Evolutionary conservation across 2,888 invertebrate species (phyloP).

Genomic region (Apodemia duryi): DNA sequence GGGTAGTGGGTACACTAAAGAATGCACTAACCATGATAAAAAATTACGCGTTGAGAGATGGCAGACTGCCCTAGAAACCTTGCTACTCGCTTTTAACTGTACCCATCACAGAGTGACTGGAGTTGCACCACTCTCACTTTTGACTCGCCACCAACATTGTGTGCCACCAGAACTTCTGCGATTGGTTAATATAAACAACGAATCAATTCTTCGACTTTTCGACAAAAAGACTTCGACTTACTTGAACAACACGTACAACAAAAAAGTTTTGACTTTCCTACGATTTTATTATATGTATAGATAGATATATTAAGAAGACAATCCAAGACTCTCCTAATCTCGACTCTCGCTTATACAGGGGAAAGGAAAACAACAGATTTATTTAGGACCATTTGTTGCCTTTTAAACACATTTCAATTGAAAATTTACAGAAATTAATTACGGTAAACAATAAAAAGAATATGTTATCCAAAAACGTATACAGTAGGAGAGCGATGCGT

Average conservation of each 20-base stretch:
- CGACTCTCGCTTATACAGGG: no score
- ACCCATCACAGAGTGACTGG: conserved; percentile 31
- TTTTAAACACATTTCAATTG: no score
- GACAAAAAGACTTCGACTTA: conserved; percentile 22
- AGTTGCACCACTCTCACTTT: conserved; percentile 28
- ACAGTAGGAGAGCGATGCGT: no score
- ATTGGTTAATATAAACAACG: conserved; percentile 9
- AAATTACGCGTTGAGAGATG: conserved; percentile 32
- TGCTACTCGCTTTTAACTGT: conserved; percentile 35
- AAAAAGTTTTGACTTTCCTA: neutral
- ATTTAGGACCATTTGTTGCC: no score
- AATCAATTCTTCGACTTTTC: neutral
- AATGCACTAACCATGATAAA: conserved; percentile 32
- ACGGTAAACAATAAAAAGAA: no score
- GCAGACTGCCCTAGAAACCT: conserved; percentile 28
- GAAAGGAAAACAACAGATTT: no score
- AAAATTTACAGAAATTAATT: no score
- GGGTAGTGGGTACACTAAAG: conserved; percentile 30
- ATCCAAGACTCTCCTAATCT: no score
- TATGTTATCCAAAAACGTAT: no score
- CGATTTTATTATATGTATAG: conserved; percentile 12
- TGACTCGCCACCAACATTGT: conserved; percentile 28
- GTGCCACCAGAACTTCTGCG: conserved; percentile 31
- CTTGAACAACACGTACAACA: conserved; percentile 28
- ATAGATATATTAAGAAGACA: no score